Conservation (phyloP, 2,113 vertebrate species). For the Muntiacus muntjak region DNA sequence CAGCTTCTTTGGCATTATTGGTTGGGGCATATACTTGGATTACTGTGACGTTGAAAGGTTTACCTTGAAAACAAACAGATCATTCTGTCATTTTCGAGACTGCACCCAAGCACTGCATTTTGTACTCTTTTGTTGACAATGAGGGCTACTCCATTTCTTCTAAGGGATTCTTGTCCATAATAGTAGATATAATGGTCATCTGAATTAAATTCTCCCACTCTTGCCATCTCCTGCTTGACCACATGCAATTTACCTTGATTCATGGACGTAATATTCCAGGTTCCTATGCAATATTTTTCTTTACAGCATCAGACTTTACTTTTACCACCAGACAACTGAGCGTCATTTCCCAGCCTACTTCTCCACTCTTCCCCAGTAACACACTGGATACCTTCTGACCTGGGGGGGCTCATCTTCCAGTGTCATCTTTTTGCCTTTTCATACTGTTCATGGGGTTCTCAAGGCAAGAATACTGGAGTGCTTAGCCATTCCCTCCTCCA, state of each 20-base stretch:
- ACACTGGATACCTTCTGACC: not conserved
- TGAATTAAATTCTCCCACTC: not conserved
- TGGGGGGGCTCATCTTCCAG: not conserved
- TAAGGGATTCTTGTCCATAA: not conserved
- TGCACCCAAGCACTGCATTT: not conserved
- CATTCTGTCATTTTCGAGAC: not conserved
- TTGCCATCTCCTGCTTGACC: not conserved
- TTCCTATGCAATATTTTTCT: not conserved
- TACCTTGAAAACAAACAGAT: not conserved
- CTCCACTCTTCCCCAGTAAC: not conserved
- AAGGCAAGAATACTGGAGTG: not conserved
- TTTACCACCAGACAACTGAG: not conserved
- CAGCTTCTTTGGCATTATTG: not conserved
- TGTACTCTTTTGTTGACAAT: not conserved
- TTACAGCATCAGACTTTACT: not conserved
- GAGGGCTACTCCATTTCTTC: not conserved
- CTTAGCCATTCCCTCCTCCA: not conserved
- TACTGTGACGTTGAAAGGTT: not conserved
- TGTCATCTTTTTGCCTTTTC: not conserved
- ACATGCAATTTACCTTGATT: not conserved
- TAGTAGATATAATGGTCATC: not conserved
- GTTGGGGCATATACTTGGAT: not conserved
- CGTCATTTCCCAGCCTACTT: not conserved
- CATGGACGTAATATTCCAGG: not conserved
- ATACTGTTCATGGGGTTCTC: not conserved